Percentiles rank a stretch among this genome's conserved stretches.
Evolutionary conservation across 2,888 invertebrate species (phyloP).

Genomic region (Orthosia gracilis): DNA sequence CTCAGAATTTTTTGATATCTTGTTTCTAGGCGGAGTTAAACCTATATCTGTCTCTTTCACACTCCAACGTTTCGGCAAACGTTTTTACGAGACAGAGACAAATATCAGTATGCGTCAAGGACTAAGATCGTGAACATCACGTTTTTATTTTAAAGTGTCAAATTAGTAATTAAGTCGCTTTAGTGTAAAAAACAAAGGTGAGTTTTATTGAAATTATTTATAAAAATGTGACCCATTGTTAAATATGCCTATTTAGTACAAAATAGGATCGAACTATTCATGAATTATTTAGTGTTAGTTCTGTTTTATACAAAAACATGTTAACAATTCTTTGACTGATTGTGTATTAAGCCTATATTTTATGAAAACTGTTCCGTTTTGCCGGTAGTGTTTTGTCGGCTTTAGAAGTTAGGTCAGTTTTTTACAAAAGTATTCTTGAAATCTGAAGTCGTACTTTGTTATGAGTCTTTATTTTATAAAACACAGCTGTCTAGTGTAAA

Average conservation of each 20-base stretch:
- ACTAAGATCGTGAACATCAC: too few species aligned
- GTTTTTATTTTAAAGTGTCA: too few species aligned
- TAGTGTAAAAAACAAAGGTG: slow-evolving; percentile 19
- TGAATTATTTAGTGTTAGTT: slow-evolving; percentile 20
- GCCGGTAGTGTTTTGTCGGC: slow-evolving; percentile 9
- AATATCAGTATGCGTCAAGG: too few species aligned
- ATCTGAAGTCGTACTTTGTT: slow-evolving; percentile 18
- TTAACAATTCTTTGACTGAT: slow-evolving; percentile 10
- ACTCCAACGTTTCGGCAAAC: too few species aligned
- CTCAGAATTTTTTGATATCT: too few species aligned
- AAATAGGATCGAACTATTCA: slow-evolving; percentile 16
- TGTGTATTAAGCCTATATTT: slow-evolving; percentile 24
- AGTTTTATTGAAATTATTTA: slow-evolving; percentile 24
- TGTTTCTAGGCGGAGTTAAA: too few species aligned
- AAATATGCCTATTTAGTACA: slow-evolving; percentile 19
- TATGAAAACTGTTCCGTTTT: slow-evolving; percentile 17
- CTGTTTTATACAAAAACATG: slow-evolving; percentile 19
- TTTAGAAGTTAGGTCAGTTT: slow-evolving; percentile 22
- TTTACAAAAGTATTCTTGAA: slow-evolving; percentile 20
- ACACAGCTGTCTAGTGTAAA: slow-evolving; percentile 14
- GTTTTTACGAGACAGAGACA: too few species aligned
- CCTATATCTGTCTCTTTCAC: too few species aligned
- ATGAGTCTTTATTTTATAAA: slow-evolving; percentile 23
- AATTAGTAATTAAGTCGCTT: slow-evolving; percentile 16
- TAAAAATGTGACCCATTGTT: slow-evolving; percentile 14